A percentile compares a stretch with the other conserved stretches of the same genome.
Conservation (phyloP, 2,113 vertebrate species). For the Vidua macroura region DNA sequence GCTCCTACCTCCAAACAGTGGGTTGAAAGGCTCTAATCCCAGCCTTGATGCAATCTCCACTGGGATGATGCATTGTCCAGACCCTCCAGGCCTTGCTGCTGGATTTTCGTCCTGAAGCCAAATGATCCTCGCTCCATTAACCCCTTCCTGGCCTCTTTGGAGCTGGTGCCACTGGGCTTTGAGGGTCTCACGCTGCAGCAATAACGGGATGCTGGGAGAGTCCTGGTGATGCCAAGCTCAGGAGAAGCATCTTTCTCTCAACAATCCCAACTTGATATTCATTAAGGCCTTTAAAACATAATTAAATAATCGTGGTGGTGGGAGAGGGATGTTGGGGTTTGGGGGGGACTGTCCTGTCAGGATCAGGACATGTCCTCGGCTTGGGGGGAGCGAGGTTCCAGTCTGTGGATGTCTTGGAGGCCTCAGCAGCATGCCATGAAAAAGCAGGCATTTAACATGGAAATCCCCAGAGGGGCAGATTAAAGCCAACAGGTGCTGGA, state of each 20-base stretch:
- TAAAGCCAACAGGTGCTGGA: slow-evolving; percentile 71
- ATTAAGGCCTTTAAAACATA: not conserved
- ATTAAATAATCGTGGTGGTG: not conserved
- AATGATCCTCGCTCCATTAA: not conserved
- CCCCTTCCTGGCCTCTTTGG: not conserved
- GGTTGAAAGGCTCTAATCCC: not conserved
- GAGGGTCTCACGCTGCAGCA: not conserved
- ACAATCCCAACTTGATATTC: not conserved
- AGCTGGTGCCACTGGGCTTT: not conserved
- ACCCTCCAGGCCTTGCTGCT: not conserved
- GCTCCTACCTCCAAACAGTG: not conserved
- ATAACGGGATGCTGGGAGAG: not conserved
- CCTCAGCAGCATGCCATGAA: not conserved
- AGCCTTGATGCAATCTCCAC: not conserved
- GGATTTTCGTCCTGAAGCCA: not conserved
- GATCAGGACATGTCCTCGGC: not conserved
- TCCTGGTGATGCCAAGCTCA: not conserved
- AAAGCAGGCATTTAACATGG: slow-evolving; percentile 52
- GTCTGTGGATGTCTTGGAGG: not conserved
- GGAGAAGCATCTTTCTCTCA: not conserved
- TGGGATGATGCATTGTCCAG: not conserved
- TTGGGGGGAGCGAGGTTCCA: not conserved
- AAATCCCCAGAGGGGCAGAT: slow-evolving; percentile 64
- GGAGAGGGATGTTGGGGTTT: not conserved
- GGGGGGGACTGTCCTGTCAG: not conserved